Base-by-base conservation (phyloP, 2,888 invertebrate genomes). In the Lithophane semibrunnea region DNA sequence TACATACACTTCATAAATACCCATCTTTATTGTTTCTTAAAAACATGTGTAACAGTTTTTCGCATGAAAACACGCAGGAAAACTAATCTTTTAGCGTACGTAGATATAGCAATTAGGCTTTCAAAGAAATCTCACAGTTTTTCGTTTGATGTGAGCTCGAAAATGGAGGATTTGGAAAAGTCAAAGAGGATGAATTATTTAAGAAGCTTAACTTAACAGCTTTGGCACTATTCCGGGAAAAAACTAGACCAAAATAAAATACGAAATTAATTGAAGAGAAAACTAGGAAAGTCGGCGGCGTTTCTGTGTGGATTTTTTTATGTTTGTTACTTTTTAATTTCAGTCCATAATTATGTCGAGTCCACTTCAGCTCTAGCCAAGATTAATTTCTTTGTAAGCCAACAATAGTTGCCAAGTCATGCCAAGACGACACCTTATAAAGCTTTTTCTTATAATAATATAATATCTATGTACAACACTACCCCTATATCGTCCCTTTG, bases 181-280 rank as follows among this genome's bases (percentile, higher is more conserved):
- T 74, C 73, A 76, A 79, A 76, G 70, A 64, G 77, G 44, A 80
- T 70, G 70, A 78, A 83, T 83, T 85, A 82, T 79, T 29, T 64
- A 72, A 80, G 73, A 69, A 76, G 87, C 75, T 87, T 86, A 77
- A 75, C 72, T 69, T 61, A 65, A 58, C 65, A 77, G 63, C 58
- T 65, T 84, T 86, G 81, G 80, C 88, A 81, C 78, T 72, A 94
- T 97, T 98, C 98, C 97, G 93, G 98, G 98, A 44, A 76, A 29
- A 81, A 81, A 63, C 78, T 75, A 80, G 56, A 69, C 69, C 66
- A 60, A 84, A 86, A 82, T 75, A 80, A 85, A 83, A 52, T 79
- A 58, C n/a, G 63, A 70, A 71, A 76, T 73, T 81, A 81, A 80
- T 76, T 81, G 49, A 75, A 87, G 75, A 98, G 77, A 97, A 93